Conservation (phyloP, 2,888 invertebrate genomes). For the Lissonota sp. region DNA sequence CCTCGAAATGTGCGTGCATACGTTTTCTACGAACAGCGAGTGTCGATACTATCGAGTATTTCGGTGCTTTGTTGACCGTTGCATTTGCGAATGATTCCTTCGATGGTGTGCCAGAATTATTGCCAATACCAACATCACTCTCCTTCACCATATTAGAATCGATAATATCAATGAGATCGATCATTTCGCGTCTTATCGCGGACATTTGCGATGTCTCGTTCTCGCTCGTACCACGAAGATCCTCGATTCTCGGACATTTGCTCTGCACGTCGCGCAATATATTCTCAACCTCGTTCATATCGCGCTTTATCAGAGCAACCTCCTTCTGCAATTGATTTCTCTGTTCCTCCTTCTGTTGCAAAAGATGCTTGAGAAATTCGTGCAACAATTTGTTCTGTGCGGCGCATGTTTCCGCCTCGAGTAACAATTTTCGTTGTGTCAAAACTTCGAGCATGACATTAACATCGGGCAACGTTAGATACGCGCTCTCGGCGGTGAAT, state of each 20-base stretch:
- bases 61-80: constrained; percentile 69
- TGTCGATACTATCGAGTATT: constrained; percentile 81
- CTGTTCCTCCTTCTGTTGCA: constrained; percentile 89
- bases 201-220: constrained; percentile 85
- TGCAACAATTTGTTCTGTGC: constrained; percentile 92
- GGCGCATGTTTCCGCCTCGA: constrained; percentile 92
- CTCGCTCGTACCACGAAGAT: constrained; percentile 84
- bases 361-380: constrained; percentile 92
- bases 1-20: constrained; percentile 94
- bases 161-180: constrained; percentile 86
- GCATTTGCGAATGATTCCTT: constrained; percentile 69
- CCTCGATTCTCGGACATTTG: constrained; percentile 86
- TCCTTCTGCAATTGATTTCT: constrained; percentile 89
- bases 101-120: constrained; percentile 60
- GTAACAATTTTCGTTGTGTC: constrained; percentile 90
- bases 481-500: constrained; percentile 89
- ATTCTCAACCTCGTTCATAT: constrained; percentile 89
- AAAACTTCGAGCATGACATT: constrained; percentile 92
- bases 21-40: constrained; percentile 89
- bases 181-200: constrained; percentile 86
- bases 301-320: constrained; percentile 90
- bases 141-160: constrained; percentile 84
- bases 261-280: constrained; percentile 86
- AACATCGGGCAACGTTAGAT: constrained; percentile 91
- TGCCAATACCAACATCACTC: constrained; percentile 65